These are phyloP conservation scores for Sphenodon punctatus DNA, from an alignment of 2,797 vertebrate species.

Conservation along the genomic window DNA sequence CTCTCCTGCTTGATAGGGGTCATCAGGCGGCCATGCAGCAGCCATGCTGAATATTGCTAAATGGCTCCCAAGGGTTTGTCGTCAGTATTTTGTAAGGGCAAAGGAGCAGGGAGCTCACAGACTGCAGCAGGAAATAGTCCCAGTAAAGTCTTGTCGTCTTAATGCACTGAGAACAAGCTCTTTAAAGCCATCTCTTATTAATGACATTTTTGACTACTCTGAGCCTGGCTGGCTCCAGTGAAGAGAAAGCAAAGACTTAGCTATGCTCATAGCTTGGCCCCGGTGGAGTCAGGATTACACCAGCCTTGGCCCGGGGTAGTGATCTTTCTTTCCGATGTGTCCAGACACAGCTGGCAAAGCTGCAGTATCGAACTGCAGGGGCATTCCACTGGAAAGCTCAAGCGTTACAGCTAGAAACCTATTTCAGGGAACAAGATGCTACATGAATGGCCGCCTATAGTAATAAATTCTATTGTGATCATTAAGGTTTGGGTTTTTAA, in stretches of 20 bases:
- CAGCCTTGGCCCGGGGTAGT: not conserved
- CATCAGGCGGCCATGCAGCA: no score
- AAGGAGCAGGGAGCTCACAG: no score
- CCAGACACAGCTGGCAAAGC: not conserved
- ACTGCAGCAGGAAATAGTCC: no score
- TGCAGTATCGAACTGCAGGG: not conserved
- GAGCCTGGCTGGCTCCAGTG: not conserved
- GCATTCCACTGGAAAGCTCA: not conserved
- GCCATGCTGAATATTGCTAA: no score
- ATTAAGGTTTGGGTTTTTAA: not conserved
- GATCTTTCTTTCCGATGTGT: not conserved
- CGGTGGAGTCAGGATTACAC: not conserved
- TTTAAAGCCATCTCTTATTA: not conserved
- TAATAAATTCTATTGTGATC: conserved; percentile 15
- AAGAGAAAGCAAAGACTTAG: not conserved
- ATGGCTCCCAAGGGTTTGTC: no score
- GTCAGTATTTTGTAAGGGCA: no score
- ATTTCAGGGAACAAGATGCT: not conserved
- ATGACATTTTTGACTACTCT: not conserved
- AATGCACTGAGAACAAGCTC: accelerated
- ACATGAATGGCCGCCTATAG: conserved; percentile 5
- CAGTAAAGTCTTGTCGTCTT: no score
- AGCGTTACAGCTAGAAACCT: not conserved
- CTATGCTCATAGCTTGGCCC: not conserved
- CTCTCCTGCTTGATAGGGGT: no score